Conservation (phyloP, 2,797 vertebrate species). For the Lophotriccus pileatus region DNA sequence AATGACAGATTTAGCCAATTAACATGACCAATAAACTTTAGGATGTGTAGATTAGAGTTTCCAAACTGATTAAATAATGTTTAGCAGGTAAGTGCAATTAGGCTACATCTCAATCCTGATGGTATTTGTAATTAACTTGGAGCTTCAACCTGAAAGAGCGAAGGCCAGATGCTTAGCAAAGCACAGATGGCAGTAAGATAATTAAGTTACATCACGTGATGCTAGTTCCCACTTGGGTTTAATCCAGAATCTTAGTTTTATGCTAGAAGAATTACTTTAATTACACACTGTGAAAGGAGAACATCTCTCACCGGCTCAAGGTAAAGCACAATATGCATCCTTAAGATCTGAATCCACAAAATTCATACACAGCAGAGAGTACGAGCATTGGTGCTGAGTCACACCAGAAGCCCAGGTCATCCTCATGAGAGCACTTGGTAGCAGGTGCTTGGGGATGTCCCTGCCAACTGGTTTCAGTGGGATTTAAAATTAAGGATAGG, state of each 20-base stretch:
- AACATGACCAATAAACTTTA: slow-evolving; percentile 2
- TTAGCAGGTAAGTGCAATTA: background rate
- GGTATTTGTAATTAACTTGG: slow-evolving; percentile 17
- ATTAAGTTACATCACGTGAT: background rate
- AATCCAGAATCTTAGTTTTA: background rate
- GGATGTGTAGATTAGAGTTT: slow-evolving; percentile 1
- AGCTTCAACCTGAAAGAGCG: background rate
- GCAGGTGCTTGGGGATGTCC: background rate
- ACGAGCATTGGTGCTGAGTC: background rate
- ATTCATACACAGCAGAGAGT: background rate
- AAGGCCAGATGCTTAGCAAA: slow-evolving; percentile 3
- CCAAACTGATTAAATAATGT: slow-evolving; percentile 1
- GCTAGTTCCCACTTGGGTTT: background rate
- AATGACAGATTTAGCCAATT: slow-evolving; percentile 7
- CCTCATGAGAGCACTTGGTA: rapidly evolving
- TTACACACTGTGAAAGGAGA: background rate
- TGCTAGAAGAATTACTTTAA: background rate
- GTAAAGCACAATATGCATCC: background rate
- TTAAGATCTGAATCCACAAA: background rate
- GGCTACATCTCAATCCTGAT: background rate
- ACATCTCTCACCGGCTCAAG: background rate
- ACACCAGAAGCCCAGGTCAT: background rate
- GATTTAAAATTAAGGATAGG: background rate
- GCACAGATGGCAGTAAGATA: background rate
- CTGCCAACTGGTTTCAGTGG: background rate